phyloP scores from a whole-genome alignment of 2,113 vertebrate genomes.

The human region GRCh38 chr13:44964001-44964500 shows the following conservation, averaged over 20 bases:
- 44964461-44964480: too few relatives aligned
- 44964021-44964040: not conserved
- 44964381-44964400: too few relatives aligned
- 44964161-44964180: not conserved
- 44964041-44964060: not conserved
- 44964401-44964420: too few relatives aligned
- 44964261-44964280: not conserved
- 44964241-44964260: not conserved
- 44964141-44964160: not conserved
- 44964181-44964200: not conserved
- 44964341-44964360: not conserved
- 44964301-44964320: not conserved
- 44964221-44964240: not conserved
- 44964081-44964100: not conserved
- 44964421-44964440: too few relatives aligned
- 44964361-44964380: not conserved
- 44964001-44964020: not conserved
- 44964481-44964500: too few relatives aligned
- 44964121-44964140: not conserved
- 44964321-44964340: not conserved
- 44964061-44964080: not conserved
- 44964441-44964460: too few relatives aligned
- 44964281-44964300: not conserved
- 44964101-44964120: not conserved
- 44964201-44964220: not conserved